These are phyloP conservation scores for Paramacrobiotus metropolitanus DNA, from an alignment of 1,140 invertebrate species.

Conservation along the genomic window DNA sequence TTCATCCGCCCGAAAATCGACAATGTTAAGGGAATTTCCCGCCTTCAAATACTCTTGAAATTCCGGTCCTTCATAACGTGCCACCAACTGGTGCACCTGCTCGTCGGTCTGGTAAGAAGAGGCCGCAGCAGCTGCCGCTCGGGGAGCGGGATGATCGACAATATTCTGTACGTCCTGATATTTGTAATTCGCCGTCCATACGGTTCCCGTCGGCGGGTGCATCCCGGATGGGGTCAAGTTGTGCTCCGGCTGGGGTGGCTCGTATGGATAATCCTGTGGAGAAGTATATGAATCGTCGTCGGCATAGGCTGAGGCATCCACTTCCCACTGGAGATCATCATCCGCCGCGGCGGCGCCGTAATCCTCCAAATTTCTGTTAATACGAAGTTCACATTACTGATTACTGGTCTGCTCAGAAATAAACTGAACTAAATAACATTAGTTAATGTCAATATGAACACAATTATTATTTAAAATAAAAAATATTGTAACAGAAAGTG, in stretches of 20 bases:
- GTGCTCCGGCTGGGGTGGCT: neutral
- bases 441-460: too few species aligned
- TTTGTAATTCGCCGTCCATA: conserved; percentile 3
- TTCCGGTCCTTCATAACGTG: neutral
- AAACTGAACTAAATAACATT: too few species aligned
- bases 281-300: neutral
- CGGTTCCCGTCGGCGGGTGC: neutral
- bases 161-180: neutral
- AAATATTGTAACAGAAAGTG: too few species aligned
- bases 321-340: neutral
- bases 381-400: too few species aligned
- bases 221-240: too few species aligned
- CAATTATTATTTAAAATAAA: too few species aligned
- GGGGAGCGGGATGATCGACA: neutral
- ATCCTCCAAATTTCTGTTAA: too few species aligned
- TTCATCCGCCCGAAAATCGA: neutral
- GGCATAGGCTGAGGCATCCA: neutral
- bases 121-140: neutral
- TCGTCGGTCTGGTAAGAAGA: neutral
- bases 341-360: neutral
- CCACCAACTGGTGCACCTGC: neutral
- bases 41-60: neutral
- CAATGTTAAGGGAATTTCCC: neutral
- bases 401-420: too few species aligned
- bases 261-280: neutral